phyloP scores from a whole-genome alignment of 1,140 invertebrate genomes.

The Drosophila melanogaster region DNA sequence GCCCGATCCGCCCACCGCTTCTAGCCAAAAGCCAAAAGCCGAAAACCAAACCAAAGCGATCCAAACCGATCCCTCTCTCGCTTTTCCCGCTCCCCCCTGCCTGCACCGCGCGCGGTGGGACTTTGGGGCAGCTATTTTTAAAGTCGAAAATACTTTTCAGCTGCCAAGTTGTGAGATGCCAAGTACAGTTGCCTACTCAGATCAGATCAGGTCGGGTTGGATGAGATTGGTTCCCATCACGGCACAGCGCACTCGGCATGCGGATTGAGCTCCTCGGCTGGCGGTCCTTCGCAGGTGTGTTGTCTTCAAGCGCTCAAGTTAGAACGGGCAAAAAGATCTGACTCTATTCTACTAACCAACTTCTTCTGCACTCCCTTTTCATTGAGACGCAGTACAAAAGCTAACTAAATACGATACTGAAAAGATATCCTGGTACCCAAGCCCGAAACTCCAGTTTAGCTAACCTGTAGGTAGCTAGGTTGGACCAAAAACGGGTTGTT shows the following conservation, averaged over 20 bases:
- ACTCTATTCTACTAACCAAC: no score
- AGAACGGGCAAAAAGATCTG: no score
- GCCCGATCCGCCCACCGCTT: slow-evolving; percentile 23
- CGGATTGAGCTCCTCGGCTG: no score
- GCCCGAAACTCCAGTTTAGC: no score
- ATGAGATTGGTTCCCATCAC: slow-evolving; percentile 1
- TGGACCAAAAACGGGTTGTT: no score
- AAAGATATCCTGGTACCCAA: no score
- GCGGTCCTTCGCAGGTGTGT: background rate
- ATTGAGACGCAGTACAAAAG: no score
- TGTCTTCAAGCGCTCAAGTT: background rate
- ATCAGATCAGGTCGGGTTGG: slow-evolving; percentile 24
- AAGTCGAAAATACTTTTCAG: slow-evolving; percentile 69
- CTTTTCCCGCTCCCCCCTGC: background rate
- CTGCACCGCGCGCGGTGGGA: slow-evolving; percentile 1
- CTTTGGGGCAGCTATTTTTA: slow-evolving; percentile 74
- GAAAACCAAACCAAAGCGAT: slow-evolving; percentile 25
- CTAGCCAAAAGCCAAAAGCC: slow-evolving; percentile 29
- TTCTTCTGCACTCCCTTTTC: no score
- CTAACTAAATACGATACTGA: no score
- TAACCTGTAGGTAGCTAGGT: no score
- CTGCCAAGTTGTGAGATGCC: slow-evolving; percentile 69
- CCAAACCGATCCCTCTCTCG: slow-evolving; percentile 48
- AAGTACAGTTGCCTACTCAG: slow-evolving; percentile 68
- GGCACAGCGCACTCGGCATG: no score